Evolutionary conservation across 2,797 vertebrate species (phyloP).

Genomic region (Numenius phaeopus): DNA sequence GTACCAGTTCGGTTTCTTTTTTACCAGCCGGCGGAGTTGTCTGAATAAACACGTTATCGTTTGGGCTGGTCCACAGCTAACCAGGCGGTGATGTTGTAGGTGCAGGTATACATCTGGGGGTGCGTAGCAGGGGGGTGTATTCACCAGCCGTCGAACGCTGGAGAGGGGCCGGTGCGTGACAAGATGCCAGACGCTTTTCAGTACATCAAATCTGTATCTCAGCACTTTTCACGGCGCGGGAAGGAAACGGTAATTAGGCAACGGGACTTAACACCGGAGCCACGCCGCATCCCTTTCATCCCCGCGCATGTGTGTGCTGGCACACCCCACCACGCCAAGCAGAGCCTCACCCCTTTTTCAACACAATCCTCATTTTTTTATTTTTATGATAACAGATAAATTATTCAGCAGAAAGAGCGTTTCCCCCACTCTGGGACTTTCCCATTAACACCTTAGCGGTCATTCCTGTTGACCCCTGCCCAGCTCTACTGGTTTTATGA

Average conservation of each 20-base stretch:
- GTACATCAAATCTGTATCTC: constrained; percentile 29
- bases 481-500: background rate
- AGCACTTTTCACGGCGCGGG: background rate
- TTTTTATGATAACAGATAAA: background rate
- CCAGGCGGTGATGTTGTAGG: background rate
- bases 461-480: constrained; percentile 14
- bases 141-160: constrained; percentile 46
- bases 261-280: background rate
- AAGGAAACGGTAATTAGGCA: constrained; percentile 39
- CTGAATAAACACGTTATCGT: background rate
- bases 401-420: background rate
- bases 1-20: background rate
- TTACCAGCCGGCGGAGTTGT: background rate
- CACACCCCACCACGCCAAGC: background rate
- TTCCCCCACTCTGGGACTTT: background rate
- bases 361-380: no score
- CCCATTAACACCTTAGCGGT: background rate
- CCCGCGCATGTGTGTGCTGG: background rate
- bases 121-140: background rate
- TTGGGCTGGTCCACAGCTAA: background rate
- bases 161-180: constrained; percentile 38
- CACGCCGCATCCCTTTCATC: background rate
- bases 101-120: constrained; percentile 23
- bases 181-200: constrained; percentile 57
- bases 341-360: background rate